These are phyloP conservation scores for Tiliacea citrago DNA, from an alignment of 2,888 invertebrate genomes.

Conservation along the genomic window DNA sequence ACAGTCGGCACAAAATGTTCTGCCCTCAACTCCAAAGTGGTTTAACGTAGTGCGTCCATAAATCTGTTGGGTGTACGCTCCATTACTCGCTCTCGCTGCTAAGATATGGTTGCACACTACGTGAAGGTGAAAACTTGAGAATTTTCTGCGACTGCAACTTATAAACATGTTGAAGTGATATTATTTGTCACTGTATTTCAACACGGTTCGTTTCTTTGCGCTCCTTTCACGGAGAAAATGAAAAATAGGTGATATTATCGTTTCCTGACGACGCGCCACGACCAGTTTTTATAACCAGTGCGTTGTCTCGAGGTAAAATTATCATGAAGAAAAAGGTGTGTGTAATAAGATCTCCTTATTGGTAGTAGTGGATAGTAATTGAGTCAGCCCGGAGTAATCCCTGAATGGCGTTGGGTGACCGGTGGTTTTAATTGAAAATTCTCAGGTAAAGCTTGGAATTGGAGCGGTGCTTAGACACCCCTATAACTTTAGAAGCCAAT, in stretches of 20 bases:
- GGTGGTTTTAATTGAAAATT: slow-evolving; percentile 56
- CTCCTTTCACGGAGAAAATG: slow-evolving; percentile 51
- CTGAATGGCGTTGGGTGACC: slow-evolving; percentile 47
- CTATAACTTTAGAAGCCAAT: slow-evolving; percentile 38
- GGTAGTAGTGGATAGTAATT: slow-evolving; percentile 33
- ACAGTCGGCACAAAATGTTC: slow-evolving; percentile 66
- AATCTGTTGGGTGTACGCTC: slow-evolving; percentile 76
- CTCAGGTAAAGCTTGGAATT: slow-evolving; percentile 53
- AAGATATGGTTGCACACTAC: slow-evolving; percentile 59
- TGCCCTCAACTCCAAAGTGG: slow-evolving; percentile 63
- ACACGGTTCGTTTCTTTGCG: slow-evolving; percentile 35
- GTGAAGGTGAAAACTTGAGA: slow-evolving; percentile 65
- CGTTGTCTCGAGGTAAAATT: slow-evolving; percentile 17
- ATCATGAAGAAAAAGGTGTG: slow-evolving; percentile 39
- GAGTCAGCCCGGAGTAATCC: slow-evolving; percentile 43
- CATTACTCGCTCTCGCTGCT: slow-evolving; percentile 73
- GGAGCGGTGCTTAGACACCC: slow-evolving; percentile 46
- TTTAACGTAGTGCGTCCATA: slow-evolving; percentile 70
- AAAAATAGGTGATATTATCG: slow-evolving; percentile 47
- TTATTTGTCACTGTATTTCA: slow-evolving; percentile 67
- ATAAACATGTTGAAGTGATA: slow-evolving; percentile 66
- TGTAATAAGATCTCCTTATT: slow-evolving; percentile 45
- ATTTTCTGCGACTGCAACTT: slow-evolving; percentile 64
- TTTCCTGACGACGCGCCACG: slow-evolving; percentile 21
- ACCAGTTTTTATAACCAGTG: slow-evolving; percentile 37